Evolutionary conservation across 2,797 vertebrate genomes (phyloP).

Genomic region (Spinibarbus caldwelli): DNA sequence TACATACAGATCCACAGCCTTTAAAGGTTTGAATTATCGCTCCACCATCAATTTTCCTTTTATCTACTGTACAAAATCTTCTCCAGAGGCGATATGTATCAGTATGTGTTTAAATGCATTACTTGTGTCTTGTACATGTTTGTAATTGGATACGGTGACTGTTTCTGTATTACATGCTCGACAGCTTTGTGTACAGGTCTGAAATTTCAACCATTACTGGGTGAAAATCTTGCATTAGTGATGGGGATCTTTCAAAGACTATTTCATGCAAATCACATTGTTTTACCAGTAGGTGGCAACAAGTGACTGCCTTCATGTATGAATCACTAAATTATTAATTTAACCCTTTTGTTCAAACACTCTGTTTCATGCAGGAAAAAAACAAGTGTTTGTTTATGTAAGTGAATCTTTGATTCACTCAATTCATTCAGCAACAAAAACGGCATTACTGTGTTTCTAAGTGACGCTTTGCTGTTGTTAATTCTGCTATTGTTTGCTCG

Average conservation of each 20-base stretch:
- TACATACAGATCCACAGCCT: neutral
- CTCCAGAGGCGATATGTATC: neutral
- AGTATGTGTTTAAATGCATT: constrained; percentile 19
- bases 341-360: neutral
- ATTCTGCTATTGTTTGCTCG: neutral
- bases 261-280: neutral
- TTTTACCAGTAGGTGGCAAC: neutral
- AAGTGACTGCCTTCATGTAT: neutral
- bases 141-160: neutral
- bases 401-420: constrained; percentile 6
- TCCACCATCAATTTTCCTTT: constrained; percentile 26
- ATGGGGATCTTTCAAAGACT: neutral
- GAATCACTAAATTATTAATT: neutral
- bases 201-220: neutral
- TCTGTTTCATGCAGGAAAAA: neutral
- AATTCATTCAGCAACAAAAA: neutral
- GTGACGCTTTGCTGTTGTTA: neutral
- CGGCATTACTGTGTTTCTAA: neutral
- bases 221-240: neutral
- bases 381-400: neutral
- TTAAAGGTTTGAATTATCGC: constrained; percentile 34
- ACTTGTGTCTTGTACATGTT: constrained; percentile 18
- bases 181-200: neutral
- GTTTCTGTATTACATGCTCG: neutral
- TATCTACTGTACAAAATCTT: constrained; percentile 41